These are phyloP conservation scores for Oeneis ivallda DNA, from an alignment of 2,888 invertebrate genomes.

Conservation along the genomic window DNA sequence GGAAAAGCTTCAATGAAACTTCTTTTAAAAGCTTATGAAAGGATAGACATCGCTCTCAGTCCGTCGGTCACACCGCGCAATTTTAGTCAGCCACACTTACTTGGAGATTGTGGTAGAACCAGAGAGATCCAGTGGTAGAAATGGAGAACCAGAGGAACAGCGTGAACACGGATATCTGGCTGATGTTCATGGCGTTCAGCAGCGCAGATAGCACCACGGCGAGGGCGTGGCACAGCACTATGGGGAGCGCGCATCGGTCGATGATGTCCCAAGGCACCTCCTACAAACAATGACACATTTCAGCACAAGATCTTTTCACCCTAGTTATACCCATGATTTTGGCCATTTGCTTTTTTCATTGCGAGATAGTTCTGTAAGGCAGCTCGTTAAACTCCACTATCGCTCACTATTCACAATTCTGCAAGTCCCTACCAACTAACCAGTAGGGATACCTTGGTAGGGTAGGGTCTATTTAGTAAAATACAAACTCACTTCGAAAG, in stretches of 20 bases:
- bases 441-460: too few relatives aligned
- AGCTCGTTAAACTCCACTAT: too few relatives aligned
- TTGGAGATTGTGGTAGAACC: conserved; percentile 93
- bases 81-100: conserved; percentile 69
- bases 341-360: not conserved
- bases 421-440: too few relatives aligned
- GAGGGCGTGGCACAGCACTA: conserved; percentile 90
- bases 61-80: too few relatives aligned
- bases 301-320: too few relatives aligned
- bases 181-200: conserved; percentile 87
- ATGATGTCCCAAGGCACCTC: conserved; percentile 88
- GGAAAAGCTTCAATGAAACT: too few relatives aligned
- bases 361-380: not conserved
- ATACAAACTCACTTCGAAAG: too few relatives aligned
- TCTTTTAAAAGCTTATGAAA: too few relatives aligned
- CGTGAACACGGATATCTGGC: conserved; percentile 88
- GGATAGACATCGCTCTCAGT: too few relatives aligned
- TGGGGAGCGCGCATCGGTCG: conserved; percentile 88
- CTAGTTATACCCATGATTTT: not conserved
- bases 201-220: conserved; percentile 88
- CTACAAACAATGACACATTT: conserved; percentile 45
- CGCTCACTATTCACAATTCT: too few relatives aligned
- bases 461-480: too few relatives aligned
- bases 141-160: conserved; percentile 89
- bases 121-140: conserved; percentile 87